These are phyloP conservation scores for Pseudomyrmex pallidus DNA, from an alignment of 1,140 invertebrate species.

Conservation along the genomic window DNA sequence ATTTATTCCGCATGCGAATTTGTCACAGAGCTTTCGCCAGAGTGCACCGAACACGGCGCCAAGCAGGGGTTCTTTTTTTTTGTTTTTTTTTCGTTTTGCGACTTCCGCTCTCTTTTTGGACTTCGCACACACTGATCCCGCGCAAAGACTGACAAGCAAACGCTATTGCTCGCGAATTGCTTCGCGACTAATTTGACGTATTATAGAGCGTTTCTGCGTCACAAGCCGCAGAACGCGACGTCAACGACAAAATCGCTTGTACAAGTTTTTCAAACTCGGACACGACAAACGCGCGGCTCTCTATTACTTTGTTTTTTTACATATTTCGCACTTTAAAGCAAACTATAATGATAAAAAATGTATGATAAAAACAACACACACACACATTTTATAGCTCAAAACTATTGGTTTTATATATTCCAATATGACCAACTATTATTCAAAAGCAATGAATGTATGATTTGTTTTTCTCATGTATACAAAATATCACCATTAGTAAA, in stretches of 20 bases:
- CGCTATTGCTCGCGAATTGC: neutral
- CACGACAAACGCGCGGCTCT: too few relatives aligned
- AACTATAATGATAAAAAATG: too few relatives aligned
- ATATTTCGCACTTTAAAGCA: too few relatives aligned
- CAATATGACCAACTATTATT: too few relatives aligned
- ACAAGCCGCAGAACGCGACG: neutral
- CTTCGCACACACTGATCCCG: conserved; percentile 58
- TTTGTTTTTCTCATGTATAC: too few relatives aligned
- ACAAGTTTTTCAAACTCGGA: conserved; percentile 32
- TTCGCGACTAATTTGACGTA: conserved; percentile 61
- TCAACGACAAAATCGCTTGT: neutral
- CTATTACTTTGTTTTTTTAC: too few relatives aligned
- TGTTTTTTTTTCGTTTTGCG: conserved; percentile 33
- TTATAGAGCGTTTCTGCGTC: conserved; percentile 41
- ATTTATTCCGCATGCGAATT: conserved; percentile 66
- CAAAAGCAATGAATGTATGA: too few relatives aligned
- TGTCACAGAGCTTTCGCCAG: conserved; percentile 54
- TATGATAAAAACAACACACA: too few relatives aligned
- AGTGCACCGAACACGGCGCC: conserved; percentile 42
- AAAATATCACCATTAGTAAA: too few relatives aligned
- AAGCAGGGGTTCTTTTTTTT: neutral
- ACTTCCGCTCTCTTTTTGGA: conserved; percentile 57
- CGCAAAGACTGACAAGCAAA: conserved; percentile 68
- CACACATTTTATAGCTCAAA: too few relatives aligned
- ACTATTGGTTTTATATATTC: too few relatives aligned